phyloP scores from a whole-genome alignment of 2,888 invertebrate species.

The Parapristionchus giblindavisi region DNA sequence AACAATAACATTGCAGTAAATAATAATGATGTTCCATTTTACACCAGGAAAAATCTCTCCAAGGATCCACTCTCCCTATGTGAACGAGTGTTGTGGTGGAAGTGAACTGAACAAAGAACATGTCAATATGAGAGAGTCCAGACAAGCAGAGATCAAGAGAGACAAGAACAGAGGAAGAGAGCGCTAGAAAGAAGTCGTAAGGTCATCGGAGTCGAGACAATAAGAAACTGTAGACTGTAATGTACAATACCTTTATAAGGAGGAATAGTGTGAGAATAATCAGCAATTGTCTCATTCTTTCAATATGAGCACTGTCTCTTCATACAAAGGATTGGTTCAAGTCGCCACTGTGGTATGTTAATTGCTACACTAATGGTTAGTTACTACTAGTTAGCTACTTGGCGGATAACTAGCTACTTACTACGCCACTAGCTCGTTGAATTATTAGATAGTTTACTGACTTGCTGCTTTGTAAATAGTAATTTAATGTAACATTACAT shows the following conservation, averaged over 20 bases:
- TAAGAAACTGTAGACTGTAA: slow-evolving; percentile 11
- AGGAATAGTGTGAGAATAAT: not conserved
- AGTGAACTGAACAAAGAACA: too few relatives aligned
- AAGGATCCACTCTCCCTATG: too few relatives aligned
- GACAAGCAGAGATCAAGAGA: not conserved
- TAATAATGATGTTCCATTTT: too few relatives aligned
- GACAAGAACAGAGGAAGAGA: not conserved
- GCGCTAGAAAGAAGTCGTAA: not conserved
- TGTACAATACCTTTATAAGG: slow-evolving; percentile 31
- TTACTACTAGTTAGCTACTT: too few relatives aligned
- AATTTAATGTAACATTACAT: too few relatives aligned
- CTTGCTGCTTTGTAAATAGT: too few relatives aligned
- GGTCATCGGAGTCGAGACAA: slow-evolving; percentile 23
- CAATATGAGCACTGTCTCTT: slow-evolving; percentile 26
- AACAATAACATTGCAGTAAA: too few relatives aligned
- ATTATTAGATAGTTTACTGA: too few relatives aligned
- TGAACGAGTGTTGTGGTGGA: too few relatives aligned
- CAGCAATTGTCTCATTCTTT: slow-evolving; percentile 10
- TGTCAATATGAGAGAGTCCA: not conserved
- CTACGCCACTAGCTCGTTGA: too few relatives aligned
- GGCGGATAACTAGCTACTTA: too few relatives aligned
- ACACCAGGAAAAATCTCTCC: too few relatives aligned
- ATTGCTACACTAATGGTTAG: not conserved
- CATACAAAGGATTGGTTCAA: slow-evolving; percentile 28
- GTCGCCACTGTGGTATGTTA: slow-evolving; percentile 25